Evolutionary conservation across 2,113 vertebrate species (phyloP).

Genomic region (Entelurus aequoreus): DNA sequence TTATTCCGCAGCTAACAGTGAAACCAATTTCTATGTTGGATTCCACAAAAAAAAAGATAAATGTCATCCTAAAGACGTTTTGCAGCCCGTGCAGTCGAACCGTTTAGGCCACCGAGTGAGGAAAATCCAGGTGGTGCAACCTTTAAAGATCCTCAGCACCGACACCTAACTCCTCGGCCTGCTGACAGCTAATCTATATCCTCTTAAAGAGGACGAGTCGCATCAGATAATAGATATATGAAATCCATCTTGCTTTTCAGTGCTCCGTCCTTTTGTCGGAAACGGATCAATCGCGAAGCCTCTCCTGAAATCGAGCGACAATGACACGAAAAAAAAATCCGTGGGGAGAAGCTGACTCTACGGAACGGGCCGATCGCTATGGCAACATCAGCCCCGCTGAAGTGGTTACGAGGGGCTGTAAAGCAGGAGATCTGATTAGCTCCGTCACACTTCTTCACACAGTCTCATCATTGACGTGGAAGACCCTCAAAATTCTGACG

Average conservation of each 20-base stretch:
- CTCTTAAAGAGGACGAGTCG: constrained; percentile 63
- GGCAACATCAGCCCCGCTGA: neutral
- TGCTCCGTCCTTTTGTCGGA: constrained; percentile 62
- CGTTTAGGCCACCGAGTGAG: constrained; percentile 38
- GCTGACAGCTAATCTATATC: constrained; percentile 72
- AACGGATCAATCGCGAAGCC: constrained; percentile 59
- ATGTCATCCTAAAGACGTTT: no score
- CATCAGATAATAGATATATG: constrained; percentile 72
- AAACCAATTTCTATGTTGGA: no score
- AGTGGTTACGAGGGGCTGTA: neutral
- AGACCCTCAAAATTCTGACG: no score
- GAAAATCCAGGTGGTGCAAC: constrained; percentile 57
- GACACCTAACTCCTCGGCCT: constrained; percentile 40
- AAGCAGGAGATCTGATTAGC: no score
- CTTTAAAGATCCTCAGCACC: constrained; percentile 41
- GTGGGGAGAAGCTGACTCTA: constrained; percentile 9
- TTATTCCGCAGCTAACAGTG: no score
- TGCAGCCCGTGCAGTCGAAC: constrained; percentile 13
- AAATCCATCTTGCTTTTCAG: constrained; percentile 71
- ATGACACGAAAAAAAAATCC: constrained; percentile 50
- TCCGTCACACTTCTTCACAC: no score
- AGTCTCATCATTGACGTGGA: no score
- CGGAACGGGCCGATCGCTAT: neutral
- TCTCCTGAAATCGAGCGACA: constrained; percentile 52
- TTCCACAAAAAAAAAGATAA: no score